A percentile compares a stretch with the other conserved stretches of the same genome.
These are phyloP conservation scores for Odontomachus brunneus DNA, from an alignment of 1,140 invertebrate genomes.

Conservation along the genomic window DNA sequence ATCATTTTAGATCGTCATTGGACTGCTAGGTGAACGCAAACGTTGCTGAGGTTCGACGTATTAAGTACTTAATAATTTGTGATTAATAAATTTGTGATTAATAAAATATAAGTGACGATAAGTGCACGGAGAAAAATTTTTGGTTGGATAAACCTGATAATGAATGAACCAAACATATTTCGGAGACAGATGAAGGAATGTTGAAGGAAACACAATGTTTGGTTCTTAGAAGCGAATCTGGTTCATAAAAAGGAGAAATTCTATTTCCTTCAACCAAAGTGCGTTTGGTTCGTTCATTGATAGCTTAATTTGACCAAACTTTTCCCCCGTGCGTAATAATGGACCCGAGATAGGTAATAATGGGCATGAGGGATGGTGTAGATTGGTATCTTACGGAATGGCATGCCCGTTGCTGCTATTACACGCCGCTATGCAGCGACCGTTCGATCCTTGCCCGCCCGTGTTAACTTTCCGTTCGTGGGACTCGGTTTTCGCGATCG, in stretches of 20 bases:
- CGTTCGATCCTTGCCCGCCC: slow-evolving; percentile 8
- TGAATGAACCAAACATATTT: too few species aligned
- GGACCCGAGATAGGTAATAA: too few species aligned
- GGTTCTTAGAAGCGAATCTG: too few species aligned
- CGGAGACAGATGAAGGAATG: too few species aligned
- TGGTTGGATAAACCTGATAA: too few species aligned
- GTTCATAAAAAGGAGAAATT: too few species aligned
- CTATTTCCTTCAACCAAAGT: too few species aligned
- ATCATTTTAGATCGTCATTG: not conserved
- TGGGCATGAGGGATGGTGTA: not conserved
- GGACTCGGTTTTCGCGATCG: slow-evolving; percentile 48
- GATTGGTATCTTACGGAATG: slow-evolving; percentile 3
- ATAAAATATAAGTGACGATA: not conserved
- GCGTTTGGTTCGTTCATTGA: too few species aligned
- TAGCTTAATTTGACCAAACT: too few species aligned
- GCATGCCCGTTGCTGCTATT: not conserved
- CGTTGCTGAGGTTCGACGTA: not conserved
- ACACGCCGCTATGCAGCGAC: slow-evolving; percentile 19
- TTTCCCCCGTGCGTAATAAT: too few species aligned
- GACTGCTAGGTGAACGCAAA: not conserved
- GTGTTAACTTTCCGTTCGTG: slow-evolving; percentile 47
- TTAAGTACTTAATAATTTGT: not conserved
- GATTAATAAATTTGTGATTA: not conserved
- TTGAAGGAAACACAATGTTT: too few species aligned
- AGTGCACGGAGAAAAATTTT: too few species aligned